Conservation (phyloP, 1,140 invertebrate species). For the Cotesia chilonis region DNA sequence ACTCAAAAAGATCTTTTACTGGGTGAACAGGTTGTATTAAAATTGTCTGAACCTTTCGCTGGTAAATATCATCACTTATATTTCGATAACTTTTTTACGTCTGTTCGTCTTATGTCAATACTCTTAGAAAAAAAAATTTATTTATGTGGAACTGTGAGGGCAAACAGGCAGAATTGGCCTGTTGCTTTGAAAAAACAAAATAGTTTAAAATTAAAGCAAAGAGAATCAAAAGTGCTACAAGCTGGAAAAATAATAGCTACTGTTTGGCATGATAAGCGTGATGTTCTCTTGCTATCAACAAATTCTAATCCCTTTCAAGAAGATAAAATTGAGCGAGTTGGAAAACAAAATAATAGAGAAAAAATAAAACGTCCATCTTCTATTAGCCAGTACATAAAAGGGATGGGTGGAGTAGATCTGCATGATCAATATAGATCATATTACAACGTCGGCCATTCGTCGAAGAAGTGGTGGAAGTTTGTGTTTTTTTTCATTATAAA, state of each 20-base stretch:
- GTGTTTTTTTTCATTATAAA: slow-evolving; percentile 30
- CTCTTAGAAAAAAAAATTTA: slow-evolving; percentile 35
- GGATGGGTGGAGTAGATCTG: slow-evolving; percentile 39
- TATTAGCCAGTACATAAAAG: slow-evolving; percentile 12
- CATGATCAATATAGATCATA: slow-evolving; percentile 36
- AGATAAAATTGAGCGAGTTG: not conserved
- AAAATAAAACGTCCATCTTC: slow-evolving; percentile 7
- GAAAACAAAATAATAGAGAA: slow-evolving; percentile 1
- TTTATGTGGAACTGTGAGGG: slow-evolving; percentile 32
- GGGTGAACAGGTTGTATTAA: slow-evolving; percentile 40
- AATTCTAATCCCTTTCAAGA: slow-evolving; percentile 25
- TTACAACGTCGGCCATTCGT: slow-evolving; percentile 19
- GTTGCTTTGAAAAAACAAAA: slow-evolving; percentile 25
- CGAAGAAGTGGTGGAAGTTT: slow-evolving; percentile 36
- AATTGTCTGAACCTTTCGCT: slow-evolving; percentile 27
- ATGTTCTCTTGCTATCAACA: slow-evolving; percentile 29
- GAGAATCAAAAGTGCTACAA: slow-evolving; percentile 25
- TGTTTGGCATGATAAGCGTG: slow-evolving; percentile 34
- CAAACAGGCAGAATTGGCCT: slow-evolving; percentile 35
- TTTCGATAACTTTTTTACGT: slow-evolving; percentile 42
- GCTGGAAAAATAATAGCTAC: slow-evolving; percentile 24
- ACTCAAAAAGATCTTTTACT: slow-evolving; percentile 34
- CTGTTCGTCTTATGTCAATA: slow-evolving; percentile 30
- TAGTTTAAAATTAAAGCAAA: slow-evolving; percentile 29
- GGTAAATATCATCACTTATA: slow-evolving; percentile 37